These are phyloP conservation scores for Arenaria interpres DNA, from an alignment of 2,113 vertebrate genomes.

Conservation along the genomic window DNA sequence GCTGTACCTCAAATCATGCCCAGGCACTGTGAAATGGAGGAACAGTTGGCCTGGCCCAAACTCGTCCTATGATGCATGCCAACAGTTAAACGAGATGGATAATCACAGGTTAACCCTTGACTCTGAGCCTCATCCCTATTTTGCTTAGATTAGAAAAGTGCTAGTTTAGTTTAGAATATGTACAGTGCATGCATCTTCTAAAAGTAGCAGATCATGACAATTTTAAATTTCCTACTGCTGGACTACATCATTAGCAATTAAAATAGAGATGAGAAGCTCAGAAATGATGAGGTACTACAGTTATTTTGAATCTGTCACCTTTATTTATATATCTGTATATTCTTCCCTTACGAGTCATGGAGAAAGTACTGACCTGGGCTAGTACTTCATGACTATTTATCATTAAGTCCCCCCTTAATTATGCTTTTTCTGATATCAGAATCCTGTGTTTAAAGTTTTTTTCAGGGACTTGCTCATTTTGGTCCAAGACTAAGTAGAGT, in stretches of 20 bases:
- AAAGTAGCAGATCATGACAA: neutral
- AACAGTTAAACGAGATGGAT: neutral
- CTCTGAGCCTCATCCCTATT: neutral
- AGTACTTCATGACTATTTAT: neutral
- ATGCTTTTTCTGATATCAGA: neutral
- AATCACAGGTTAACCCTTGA: neutral
- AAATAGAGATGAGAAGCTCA: neutral
- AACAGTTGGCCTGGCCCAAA: neutral
- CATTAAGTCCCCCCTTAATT: neutral
- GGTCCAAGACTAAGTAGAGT: neutral
- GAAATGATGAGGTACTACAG: neutral
- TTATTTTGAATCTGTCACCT: neutral
- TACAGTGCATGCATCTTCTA: neutral
- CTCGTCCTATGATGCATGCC: neutral
- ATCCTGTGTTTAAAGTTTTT: neutral
- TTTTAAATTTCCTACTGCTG: neutral
- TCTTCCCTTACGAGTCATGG: neutral
- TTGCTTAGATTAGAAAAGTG: neutral
- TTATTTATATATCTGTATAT: neutral
- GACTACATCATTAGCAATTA: neutral
- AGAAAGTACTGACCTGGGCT: neutral
- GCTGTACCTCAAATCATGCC: neutral
- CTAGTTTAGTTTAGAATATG: neutral
- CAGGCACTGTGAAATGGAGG: neutral
- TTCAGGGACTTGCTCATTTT: neutral